phyloP scores from a whole-genome alignment of 1,140 invertebrate species.

The Caenorhabditis inopinata region DNA sequence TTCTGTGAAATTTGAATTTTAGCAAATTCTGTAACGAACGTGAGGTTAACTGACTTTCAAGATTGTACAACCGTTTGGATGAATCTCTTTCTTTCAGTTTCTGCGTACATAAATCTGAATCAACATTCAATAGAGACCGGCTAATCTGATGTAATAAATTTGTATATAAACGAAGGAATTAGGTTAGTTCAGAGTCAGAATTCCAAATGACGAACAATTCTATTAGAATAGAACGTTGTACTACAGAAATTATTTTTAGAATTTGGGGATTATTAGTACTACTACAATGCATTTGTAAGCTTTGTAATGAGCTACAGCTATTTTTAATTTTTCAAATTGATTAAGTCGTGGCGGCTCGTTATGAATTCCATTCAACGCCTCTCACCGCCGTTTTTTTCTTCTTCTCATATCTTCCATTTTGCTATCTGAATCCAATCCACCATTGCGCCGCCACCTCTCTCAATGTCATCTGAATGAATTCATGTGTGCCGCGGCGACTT shows the following conservation, averaged over 20 bases:
- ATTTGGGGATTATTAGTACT: not conserved
- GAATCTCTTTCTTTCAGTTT: too few relatives aligned
- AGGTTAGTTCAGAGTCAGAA: too few relatives aligned
- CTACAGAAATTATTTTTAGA: too few relatives aligned
- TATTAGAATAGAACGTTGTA: too few relatives aligned
- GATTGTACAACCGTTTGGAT: too few relatives aligned
- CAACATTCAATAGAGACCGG: too few relatives aligned
- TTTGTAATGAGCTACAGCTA: not conserved
- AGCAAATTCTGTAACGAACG: too few relatives aligned
- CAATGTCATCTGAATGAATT: not conserved
- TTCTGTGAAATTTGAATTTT: too few relatives aligned
- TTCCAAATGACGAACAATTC: too few relatives aligned
- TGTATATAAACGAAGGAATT: not conserved
- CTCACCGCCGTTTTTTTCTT: not conserved
- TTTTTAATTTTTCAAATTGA: slow-evolving; percentile 19
- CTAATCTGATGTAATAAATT: not conserved
- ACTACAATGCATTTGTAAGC: not conserved
- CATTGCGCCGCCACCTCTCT: not conserved
- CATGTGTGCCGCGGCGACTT: not conserved
- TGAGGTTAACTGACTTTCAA: too few relatives aligned
- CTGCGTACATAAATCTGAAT: too few relatives aligned
- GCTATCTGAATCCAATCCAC: slow-evolving; percentile 2
- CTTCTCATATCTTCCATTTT: slow-evolving; percentile 23
- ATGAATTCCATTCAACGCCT: slow-evolving; percentile 26
- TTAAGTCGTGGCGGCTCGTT: not conserved